phyloP scores from a whole-genome alignment of 2,888 invertebrate species.

The Acanthosepion pharaonis region DNA sequence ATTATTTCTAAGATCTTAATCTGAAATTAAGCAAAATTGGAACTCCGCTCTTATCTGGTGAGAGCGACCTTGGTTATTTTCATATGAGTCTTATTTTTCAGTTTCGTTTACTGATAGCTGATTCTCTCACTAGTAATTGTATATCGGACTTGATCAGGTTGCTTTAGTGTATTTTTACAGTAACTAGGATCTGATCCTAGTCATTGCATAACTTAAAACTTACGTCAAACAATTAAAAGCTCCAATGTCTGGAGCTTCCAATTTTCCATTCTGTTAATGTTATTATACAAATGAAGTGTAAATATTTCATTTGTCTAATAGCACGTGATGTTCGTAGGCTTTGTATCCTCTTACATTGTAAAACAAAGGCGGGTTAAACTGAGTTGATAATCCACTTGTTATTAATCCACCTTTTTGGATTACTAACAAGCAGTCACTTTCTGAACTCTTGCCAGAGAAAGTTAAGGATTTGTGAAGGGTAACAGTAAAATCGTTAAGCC shows the following conservation, averaged over 20 bases:
- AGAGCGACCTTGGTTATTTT: too few species aligned
- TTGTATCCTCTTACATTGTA: background rate
- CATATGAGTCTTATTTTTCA: too few species aligned
- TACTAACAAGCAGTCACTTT: background rate
- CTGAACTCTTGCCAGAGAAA: background rate
- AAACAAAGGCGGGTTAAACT: background rate
- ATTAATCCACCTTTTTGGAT: background rate
- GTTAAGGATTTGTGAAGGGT: background rate
- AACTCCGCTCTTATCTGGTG: too few species aligned
- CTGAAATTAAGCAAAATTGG: too few species aligned
- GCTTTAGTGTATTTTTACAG: too few species aligned
- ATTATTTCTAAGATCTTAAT: too few species aligned
- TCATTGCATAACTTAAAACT: too few species aligned
- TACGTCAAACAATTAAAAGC: too few species aligned
- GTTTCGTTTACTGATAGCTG: too few species aligned
- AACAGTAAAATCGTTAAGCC: background rate
- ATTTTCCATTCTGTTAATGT: background rate
- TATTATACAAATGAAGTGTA: background rate
- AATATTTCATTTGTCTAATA: background rate
- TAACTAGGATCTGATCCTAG: too few species aligned
- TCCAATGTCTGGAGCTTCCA: background rate
- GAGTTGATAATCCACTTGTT: constrained; percentile 33
- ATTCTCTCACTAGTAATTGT: too few species aligned
- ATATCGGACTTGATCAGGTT: too few species aligned
- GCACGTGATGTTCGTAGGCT: background rate